Evolutionary conservation across 2,113 vertebrate genomes (phyloP).

Genomic region (Conger conger): DNA sequence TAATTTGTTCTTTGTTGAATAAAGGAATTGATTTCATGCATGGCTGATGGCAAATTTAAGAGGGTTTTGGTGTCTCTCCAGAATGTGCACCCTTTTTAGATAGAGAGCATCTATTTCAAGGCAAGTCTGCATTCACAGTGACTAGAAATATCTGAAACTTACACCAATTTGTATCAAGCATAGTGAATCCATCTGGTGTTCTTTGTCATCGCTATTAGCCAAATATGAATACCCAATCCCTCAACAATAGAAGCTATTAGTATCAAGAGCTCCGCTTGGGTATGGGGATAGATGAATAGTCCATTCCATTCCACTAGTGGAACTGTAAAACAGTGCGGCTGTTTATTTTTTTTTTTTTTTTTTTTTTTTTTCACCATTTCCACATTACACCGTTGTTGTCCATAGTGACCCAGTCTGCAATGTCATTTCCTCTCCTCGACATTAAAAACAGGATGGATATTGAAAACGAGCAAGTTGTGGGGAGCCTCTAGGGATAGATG

Average conservation of each 20-base stretch:
- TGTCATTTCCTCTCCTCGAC: background rate
- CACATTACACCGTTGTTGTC: background rate
- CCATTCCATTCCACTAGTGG: background rate
- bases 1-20: background rate
- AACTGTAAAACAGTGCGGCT: background rate
- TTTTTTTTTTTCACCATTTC: background rate
- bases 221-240: constrained; percentile 4
- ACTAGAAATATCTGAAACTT: constrained; percentile 1
- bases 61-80: background rate
- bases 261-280: background rate
- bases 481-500: background rate
- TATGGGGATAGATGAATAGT: background rate
- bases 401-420: background rate
- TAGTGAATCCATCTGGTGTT: background rate
- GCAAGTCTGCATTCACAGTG: background rate
- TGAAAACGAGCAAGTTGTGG: background rate
- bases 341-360: too few species aligned
- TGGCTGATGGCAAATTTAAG: constrained; percentile 1
- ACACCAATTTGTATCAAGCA: background rate
- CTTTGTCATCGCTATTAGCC: background rate
- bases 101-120: background rate
- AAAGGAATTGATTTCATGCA: constrained; percentile 11
- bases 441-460: background rate
- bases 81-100: background rate
- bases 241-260: constrained; percentile 9